Percentiles rank a stretch among this genome's conserved stretches.
Conservation (phyloP, 2,888 invertebrate genomes). For the Aleiodes leptofemur region DNA sequence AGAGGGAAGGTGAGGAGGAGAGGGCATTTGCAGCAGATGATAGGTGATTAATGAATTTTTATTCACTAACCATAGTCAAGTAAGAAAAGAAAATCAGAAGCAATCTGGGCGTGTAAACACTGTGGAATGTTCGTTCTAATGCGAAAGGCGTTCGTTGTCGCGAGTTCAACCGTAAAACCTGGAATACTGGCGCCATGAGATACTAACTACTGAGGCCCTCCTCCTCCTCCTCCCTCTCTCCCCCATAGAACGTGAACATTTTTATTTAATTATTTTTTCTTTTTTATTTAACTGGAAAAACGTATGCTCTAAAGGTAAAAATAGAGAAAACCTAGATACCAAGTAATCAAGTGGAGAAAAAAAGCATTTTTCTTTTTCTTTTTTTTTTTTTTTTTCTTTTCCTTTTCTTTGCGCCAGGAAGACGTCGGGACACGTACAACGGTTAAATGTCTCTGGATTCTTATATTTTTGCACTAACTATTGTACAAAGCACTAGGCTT, state of each 20-base stretch:
- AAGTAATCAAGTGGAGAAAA: slow-evolving; percentile 5
- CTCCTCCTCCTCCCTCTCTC: background rate
- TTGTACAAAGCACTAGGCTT: slow-evolving; percentile 51
- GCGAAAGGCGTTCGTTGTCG: slow-evolving; percentile 38
- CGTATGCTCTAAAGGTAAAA: slow-evolving; percentile 25
- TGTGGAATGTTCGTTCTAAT: slow-evolving; percentile 56
- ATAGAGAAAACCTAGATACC: slow-evolving; percentile 13
- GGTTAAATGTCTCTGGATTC: slow-evolving; percentile 17
- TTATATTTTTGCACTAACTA: slow-evolving; percentile 37
- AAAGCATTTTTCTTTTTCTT: background rate
- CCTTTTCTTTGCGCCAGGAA: background rate
- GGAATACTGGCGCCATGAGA: slow-evolving; percentile 28
- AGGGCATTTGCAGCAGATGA: slow-evolving; percentile 5
- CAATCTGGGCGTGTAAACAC: slow-evolving; percentile 53
- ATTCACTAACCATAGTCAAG: slow-evolving; percentile 47
- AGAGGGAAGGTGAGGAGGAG: too few species aligned
- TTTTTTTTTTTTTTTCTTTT: background rate
- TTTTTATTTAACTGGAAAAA: background rate
- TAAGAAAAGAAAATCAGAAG: slow-evolving; percentile 50
- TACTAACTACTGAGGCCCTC: slow-evolving; percentile 6
- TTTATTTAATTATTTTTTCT: background rate
- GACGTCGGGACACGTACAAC: slow-evolving; percentile 23
- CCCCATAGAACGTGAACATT: slow-evolving; percentile 15
- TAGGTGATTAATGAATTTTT: slow-evolving; percentile 53
- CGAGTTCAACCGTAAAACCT: slow-evolving; percentile 31